Evolutionary conservation across 2,113 vertebrate genomes (phyloP).

Genomic region (Bufo gargarizans): DNA sequence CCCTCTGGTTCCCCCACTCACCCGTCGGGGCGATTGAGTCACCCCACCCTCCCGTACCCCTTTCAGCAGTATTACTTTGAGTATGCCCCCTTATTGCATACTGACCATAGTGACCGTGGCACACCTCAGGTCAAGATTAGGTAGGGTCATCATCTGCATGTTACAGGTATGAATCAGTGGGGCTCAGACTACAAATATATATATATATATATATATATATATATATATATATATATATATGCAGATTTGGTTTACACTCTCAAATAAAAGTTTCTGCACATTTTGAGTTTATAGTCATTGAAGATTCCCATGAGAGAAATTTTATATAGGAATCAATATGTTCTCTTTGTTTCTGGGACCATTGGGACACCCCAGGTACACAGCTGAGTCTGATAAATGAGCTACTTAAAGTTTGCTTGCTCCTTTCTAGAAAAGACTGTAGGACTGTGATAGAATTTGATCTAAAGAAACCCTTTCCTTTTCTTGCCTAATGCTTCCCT

Average conservation of each 20-base stretch:
- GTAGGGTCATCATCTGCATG: too few relatives aligned
- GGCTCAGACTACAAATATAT: too few relatives aligned
- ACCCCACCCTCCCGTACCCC: too few relatives aligned
- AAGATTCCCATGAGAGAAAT: background rate
- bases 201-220: background rate
- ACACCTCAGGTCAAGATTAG: too few relatives aligned
- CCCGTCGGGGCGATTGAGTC: too few relatives aligned
- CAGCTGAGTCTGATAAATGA: constrained; percentile 81
- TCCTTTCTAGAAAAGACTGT: constrained; percentile 81
- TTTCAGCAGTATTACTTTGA: too few relatives aligned
- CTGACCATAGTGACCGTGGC: too few relatives aligned
- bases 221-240: background rate
- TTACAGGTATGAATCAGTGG: too few relatives aligned
- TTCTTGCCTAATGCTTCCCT: constrained; percentile 83
- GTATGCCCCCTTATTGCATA: too few relatives aligned
- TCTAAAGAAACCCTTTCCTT: constrained; percentile 82
- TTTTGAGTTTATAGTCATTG: background rate
- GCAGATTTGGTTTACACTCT: background rate
- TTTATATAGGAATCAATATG: constrained; percentile 71
- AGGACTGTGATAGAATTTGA: constrained; percentile 83
- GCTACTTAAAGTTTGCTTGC: constrained; percentile 82
- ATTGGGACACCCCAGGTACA: constrained; percentile 77
- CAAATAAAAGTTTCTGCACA: background rate
- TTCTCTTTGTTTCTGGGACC: constrained; percentile 84
- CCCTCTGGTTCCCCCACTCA: too few relatives aligned